Percentiles rank a stretch among this genome's conserved stretches.
Conservation (phyloP, 2,113 vertebrate genomes). For the Ptyas mucosa region DNA sequence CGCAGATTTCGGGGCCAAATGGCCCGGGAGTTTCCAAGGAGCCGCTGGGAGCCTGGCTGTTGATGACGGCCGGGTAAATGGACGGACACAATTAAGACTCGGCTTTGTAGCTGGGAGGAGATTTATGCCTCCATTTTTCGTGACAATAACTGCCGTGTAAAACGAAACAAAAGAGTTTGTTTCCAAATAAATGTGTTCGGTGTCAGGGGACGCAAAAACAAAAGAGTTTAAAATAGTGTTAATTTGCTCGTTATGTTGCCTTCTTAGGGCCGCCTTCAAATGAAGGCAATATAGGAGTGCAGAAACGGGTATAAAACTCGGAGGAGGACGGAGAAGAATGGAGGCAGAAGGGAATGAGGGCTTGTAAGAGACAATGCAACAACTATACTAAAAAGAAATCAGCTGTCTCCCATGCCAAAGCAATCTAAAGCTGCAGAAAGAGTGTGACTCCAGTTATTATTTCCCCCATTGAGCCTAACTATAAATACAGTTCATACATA, state of each 20-base stretch:
- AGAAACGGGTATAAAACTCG: background rate
- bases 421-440: background rate
- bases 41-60: background rate
- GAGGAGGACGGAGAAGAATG: background rate
- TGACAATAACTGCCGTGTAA: background rate
- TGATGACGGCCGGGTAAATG: background rate
- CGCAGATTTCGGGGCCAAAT: background rate
- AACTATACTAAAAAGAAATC: background rate
- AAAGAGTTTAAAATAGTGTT: background rate
- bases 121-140: background rate
- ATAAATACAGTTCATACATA: background rate
- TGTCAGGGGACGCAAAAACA: background rate
- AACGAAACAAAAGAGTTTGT: background rate
- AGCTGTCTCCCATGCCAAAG: background rate
- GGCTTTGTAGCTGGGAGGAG: background rate
- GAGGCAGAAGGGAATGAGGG: background rate
- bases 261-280: background rate
- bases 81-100: background rate
- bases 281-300: background rate
- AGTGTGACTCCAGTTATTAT: background rate
- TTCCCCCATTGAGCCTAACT: background rate
- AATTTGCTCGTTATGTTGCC: background rate
- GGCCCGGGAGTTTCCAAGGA: background rate
- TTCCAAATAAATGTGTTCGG: background rate
- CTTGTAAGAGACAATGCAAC: background rate